Evolutionary conservation across 2,888 invertebrate species (phyloP).

Genomic region (Lithosia quadra): DNA sequence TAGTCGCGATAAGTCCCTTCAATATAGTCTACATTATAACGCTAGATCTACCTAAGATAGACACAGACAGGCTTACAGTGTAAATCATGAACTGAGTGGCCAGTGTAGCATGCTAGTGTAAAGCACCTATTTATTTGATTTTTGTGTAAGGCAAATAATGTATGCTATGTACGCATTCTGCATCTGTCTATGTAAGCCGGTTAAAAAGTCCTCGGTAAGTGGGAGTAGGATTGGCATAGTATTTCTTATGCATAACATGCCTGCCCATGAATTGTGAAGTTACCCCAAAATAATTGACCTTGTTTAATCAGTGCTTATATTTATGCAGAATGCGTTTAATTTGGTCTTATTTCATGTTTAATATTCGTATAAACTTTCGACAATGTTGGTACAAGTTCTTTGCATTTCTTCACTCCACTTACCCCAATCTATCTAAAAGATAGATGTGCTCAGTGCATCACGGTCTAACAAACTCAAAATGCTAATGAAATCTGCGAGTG

Average conservation of each 20-base stretch:
- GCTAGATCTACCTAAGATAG: no score
- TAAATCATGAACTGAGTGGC: neutral
- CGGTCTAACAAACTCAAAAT: conserved; percentile 53
- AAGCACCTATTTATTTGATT: no score
- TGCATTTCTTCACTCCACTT: neutral
- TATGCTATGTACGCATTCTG: no score
- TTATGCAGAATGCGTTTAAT: neutral
- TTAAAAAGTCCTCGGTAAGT: no score
- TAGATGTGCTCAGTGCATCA: conserved; percentile 25
- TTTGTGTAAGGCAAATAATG: no score
- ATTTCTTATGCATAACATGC: no score
- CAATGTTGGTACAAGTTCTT: neutral
- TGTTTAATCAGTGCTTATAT: no score
- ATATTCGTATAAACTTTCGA: neutral
- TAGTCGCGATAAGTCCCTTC: neutral
- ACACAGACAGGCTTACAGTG: no score
- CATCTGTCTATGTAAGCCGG: no score
- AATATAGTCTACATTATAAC: neutral
- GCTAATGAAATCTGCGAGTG: conserved; percentile 46
- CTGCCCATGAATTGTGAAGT: neutral
- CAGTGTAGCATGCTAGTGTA: neutral
- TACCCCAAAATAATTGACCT: neutral
- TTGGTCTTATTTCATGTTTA: neutral
- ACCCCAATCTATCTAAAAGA: conserved; percentile 1
- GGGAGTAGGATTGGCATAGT: no score